A percentile compares a stretch with the other conserved stretches of the same genome.
phyloP scores from a whole-genome alignment of 2,888 invertebrate genomes.

The Siphlonurus alternatus region DNA sequence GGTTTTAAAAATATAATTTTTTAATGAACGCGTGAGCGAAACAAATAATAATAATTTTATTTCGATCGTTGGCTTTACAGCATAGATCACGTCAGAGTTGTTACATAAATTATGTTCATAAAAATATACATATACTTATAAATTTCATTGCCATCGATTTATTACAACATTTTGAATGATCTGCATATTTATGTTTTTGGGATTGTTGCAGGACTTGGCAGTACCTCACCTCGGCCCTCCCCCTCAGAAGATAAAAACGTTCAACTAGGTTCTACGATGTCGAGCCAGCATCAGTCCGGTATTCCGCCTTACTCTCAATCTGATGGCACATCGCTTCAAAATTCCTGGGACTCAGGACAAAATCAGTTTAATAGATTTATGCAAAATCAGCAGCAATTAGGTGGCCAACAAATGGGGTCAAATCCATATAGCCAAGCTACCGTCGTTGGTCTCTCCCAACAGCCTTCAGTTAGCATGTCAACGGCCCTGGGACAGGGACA shows the following conservation, averaged over 20 bases:
- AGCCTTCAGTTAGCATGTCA: not conserved
- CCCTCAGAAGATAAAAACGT: conserved; percentile 7
- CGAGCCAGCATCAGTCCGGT: not conserved
- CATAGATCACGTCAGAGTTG: too few species aligned
- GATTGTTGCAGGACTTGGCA: conserved; percentile 4
- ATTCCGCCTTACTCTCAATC: not conserved
- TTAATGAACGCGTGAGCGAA: too few species aligned
- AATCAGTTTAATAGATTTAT: not conserved
- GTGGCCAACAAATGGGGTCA: not conserved
- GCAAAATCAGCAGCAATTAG: not conserved
- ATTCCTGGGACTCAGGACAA: too few species aligned
- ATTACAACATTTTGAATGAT: too few species aligned
- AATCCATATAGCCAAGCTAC: not conserved
- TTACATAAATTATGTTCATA: too few species aligned
- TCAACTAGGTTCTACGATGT: not conserved
- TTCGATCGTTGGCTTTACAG: too few species aligned
- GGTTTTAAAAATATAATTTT: too few species aligned
- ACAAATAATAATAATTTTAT: too few species aligned
- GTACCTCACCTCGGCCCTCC: conserved; percentile 4
- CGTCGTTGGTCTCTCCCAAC: not conserved
- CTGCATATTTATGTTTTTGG: too few species aligned
- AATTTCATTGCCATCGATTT: too few species aligned
- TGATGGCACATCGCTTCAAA: not conserved
- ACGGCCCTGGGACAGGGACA: conserved; percentile 7
- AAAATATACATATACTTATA: too few species aligned